phyloP scores from a whole-genome alignment of 2,797 vertebrate species.

The Alectoris magna region DNA sequence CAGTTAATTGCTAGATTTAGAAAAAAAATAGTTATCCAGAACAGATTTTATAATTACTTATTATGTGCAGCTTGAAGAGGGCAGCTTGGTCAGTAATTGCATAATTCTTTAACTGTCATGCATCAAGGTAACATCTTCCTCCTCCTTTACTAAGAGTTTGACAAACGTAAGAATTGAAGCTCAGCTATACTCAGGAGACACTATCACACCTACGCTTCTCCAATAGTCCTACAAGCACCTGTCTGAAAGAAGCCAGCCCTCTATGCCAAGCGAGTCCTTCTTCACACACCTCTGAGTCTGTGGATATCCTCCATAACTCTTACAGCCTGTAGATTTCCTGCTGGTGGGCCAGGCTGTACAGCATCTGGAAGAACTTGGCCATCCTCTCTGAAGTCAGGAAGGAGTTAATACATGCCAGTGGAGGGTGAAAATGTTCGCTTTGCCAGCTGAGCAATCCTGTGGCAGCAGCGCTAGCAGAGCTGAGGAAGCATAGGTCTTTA shows the following conservation, averaged over 20 bases:
- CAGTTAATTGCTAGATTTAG: neutral
- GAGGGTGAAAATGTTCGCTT: neutral
- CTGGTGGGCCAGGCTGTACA: neutral
- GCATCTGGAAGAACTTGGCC: neutral
- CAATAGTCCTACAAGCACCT: neutral
- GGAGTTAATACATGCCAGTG: neutral
- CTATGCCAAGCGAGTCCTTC: neutral
- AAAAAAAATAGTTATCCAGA: neutral
- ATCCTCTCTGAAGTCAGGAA: neutral
- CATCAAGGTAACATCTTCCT: neutral
- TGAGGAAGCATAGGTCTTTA: neutral
- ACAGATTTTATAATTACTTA: neutral
- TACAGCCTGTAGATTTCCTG: neutral
- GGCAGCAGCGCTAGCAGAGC: neutral
- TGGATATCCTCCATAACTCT: neutral
- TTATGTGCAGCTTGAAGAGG: neutral
- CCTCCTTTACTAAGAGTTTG: neutral
- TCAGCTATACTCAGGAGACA: neutral
- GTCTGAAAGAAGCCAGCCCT: neutral
- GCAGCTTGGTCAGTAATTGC: neutral
- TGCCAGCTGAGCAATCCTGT: neutral
- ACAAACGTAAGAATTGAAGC: neutral
- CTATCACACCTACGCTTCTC: neutral
- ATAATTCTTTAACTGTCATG: neutral
- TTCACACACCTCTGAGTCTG: neutral